Evolutionary conservation across 2,113 vertebrate species (phyloP), one percentile per base, ranked within the genome.

Genomic region (Peromyscus polionotus): DNA sequence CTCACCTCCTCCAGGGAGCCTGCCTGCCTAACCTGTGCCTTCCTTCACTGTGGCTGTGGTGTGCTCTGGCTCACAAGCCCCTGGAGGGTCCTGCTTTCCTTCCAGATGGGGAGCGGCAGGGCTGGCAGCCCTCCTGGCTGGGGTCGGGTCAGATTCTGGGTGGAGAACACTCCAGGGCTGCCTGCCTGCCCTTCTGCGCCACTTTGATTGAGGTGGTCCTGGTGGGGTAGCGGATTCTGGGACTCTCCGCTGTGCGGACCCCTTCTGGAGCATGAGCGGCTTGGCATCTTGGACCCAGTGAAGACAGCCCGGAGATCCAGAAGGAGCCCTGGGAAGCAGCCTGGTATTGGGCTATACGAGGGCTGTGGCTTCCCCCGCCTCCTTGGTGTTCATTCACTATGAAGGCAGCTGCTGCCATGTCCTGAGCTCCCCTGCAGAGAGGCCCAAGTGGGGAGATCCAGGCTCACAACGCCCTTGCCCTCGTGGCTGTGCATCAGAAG

Each of bases 1-100:
- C 2, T 39, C 45, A 7, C n/a, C 70, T 84, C 80, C 87, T 96
- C 77, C 83, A 14, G 90, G 94, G 76, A 73, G 61, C 48, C 76
- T 33, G 65, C 61, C 90, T 28, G 16, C 61, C 24, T 72, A 1
- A 9, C n/a, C 88, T 48, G 42, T 54, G 7, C 54, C 42, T 75
- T 86, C 33, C 33, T 61, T 24, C 61, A 2, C 1, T 0, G 9
- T 3, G 14, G 31, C 76, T 79, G 45, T 31, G 26, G 45, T 22
- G 45, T 79, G 76, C 76, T 77, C 31, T 1, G 2, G 33, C 59
- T 36, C 19, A 2, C 10, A 5, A 75, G 22, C 48, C n/a, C 19
- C 54, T 36, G 59, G 17, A 10, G 14, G 22, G 77, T 80, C 36
- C 83, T 54, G 39, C 57, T 59, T 86, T 36, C 48, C 48, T 83